These are phyloP conservation scores for Bombus ignitus DNA, from an alignment of 1,140 invertebrate species.

Conservation along the genomic window DNA sequence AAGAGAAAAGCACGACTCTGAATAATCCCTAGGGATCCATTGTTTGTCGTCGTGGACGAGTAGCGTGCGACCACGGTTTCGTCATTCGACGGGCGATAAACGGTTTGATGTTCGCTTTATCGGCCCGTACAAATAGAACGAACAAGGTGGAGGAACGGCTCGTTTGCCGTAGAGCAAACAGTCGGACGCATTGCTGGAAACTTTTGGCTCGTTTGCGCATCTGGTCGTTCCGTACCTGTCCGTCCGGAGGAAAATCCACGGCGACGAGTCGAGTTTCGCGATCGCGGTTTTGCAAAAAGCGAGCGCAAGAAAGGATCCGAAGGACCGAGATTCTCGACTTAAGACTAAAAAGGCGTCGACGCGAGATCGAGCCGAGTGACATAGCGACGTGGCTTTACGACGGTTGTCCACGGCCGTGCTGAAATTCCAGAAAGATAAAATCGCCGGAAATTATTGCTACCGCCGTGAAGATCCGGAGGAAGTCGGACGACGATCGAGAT, in stretches of 20 bases:
- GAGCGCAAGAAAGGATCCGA: background rate
- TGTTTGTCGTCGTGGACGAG: slow-evolving; percentile 51
- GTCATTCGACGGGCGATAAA: slow-evolving; percentile 70
- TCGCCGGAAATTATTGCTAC: slow-evolving; percentile 77
- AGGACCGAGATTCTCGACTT: background rate
- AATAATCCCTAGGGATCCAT: slow-evolving; percentile 63
- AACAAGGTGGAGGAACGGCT: slow-evolving; percentile 67
- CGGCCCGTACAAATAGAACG: slow-evolving; percentile 73
- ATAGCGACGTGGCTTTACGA: slow-evolving; percentile 77
- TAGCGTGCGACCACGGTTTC: slow-evolving; percentile 22
- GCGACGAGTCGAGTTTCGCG: background rate
- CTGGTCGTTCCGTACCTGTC: slow-evolving; percentile 17
- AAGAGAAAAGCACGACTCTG: slow-evolving; percentile 42
- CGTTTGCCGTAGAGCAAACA: slow-evolving; percentile 66
- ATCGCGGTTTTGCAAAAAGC: background rate
- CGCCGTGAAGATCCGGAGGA: slow-evolving; percentile 20
- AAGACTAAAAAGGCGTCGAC: slow-evolving; percentile 42
- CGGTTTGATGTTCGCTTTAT: slow-evolving; percentile 72
- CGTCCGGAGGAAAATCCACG: background rate
- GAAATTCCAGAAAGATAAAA: slow-evolving; percentile 78
- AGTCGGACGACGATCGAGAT: background rate
- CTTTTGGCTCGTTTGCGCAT: slow-evolving; percentile 54
- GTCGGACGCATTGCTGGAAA: slow-evolving; percentile 55
- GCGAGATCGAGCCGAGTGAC: slow-evolving; percentile 66
- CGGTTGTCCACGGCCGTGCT: slow-evolving; percentile 72